Conservation (phyloP, 2,113 vertebrate species). For the Donacobius atricapilla region DNA sequence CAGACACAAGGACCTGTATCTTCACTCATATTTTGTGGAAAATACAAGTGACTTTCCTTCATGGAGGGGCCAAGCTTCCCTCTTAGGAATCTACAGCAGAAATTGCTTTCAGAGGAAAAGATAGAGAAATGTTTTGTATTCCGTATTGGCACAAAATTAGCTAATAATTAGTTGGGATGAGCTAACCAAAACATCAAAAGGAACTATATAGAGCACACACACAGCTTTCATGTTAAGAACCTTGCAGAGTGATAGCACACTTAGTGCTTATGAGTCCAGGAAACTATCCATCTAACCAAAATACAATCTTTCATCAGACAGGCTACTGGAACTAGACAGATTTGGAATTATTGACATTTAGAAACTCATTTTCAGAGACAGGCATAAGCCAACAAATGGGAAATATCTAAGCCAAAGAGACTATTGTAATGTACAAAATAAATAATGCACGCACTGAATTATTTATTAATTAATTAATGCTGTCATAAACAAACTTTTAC, state of each 20-base stretch:
- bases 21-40: neutral
- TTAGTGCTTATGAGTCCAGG: neutral
- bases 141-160: neutral
- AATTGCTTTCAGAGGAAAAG: neutral
- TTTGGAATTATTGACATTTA: neutral
- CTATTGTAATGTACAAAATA: neutral
- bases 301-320: neutral
- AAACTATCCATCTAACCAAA: neutral
- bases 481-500: neutral
- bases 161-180: neutral
- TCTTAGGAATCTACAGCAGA: neutral
- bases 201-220: neutral
- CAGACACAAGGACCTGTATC: neutral
- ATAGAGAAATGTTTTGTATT: neutral
- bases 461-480: neutral
- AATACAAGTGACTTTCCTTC: neutral
- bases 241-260: neutral
- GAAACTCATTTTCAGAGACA: neutral
- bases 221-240: neutral
- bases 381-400: neutral
- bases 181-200: neutral
- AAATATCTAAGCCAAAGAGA: neutral
- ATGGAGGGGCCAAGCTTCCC: neutral
- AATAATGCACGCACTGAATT: neutral
- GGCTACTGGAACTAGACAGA: neutral